Conservation (phyloP, 2,888 invertebrate species). For the Drosophila mercatorum region DNA sequence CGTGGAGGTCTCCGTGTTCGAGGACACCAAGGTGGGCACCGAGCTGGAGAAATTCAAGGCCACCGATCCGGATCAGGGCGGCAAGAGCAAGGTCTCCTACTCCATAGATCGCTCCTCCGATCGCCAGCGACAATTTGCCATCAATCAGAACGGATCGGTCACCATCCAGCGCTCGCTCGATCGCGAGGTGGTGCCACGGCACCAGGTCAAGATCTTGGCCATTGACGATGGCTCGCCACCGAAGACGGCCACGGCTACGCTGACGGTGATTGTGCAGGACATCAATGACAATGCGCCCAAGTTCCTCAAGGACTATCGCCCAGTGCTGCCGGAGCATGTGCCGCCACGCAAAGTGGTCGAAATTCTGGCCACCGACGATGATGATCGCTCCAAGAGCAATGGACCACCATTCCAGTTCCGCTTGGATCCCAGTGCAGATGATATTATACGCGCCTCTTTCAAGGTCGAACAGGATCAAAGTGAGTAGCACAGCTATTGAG, state of each 20-base stretch:
- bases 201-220: slow-evolving; percentile 98
- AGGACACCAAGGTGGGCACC: slow-evolving; percentile 96
- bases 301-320: slow-evolving; percentile 95
- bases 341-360: slow-evolving; percentile 96
- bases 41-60: slow-evolving; percentile 97
- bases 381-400: slow-evolving; percentile 96
- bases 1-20: slow-evolving; percentile 95
- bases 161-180: slow-evolving; percentile 96
- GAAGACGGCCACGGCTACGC: slow-evolving; percentile 96
- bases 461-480: slow-evolving; percentile 98
- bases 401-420: slow-evolving; percentile 98
- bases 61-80: slow-evolving; percentile 97
- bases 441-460: slow-evolving; percentile 96
- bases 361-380: slow-evolving; percentile 96
- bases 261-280: slow-evolving; percentile 97
- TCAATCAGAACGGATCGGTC: slow-evolving; percentile 97
- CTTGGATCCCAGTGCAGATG: slow-evolving; percentile 96
- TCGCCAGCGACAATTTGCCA: slow-evolving; percentile 96
- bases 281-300: slow-evolving; percentile 98
- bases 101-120: slow-evolving; percentile 97
- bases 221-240: slow-evolving; percentile 97
- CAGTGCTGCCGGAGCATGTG: slow-evolving; percentile 96
- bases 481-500: slow-evolving; percentile 85
- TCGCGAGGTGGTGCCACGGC: slow-evolving; percentile 96
- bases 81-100: slow-evolving; percentile 95